Conservation (phyloP, 2,888 invertebrate genomes). For the Melanargia galathea region DNA sequence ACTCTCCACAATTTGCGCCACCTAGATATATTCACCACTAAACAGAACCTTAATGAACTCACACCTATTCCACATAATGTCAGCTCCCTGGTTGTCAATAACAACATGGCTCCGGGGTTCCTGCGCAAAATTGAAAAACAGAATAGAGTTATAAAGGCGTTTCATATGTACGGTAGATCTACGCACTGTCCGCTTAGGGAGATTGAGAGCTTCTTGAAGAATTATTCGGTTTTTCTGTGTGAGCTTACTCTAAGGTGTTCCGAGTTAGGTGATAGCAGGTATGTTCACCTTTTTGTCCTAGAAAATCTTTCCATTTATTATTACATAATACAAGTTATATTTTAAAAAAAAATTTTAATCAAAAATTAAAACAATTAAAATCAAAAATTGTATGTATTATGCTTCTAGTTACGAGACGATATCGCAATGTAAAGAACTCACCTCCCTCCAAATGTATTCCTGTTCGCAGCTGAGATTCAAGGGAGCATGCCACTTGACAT, state of each 20-base stretch:
- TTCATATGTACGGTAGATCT: conserved; percentile 53
- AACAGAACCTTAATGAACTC: conserved; percentile 26
- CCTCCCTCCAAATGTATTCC: conserved; percentile 47
- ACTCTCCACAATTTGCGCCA: conserved; percentile 41
- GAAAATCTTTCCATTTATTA: not conserved
- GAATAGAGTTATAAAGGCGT: conserved; percentile 32
- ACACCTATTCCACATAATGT: conserved; percentile 36
- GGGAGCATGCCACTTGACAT: conserved; percentile 39
- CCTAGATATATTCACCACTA: conserved; percentile 45
- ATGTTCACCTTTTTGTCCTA: not conserved
- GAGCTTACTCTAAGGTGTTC: conserved; percentile 52
- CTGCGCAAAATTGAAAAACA: conserved; percentile 35
- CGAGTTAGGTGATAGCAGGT: conserved; percentile 43
- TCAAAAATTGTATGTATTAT: too few relatives aligned
- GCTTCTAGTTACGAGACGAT: conserved; percentile 41
- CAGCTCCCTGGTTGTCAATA: conserved; percentile 47
- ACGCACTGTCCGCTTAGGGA: conserved; percentile 43
- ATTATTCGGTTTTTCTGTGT: conserved; percentile 39
- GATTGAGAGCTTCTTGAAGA: conserved; percentile 41
- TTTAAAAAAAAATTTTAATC: too few relatives aligned
- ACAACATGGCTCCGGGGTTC: conserved; percentile 40
- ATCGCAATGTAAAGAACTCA: conserved; percentile 44
- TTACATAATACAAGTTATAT: too few relatives aligned
- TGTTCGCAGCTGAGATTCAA: conserved; percentile 48
- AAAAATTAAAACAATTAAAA: too few relatives aligned